Base-by-base conservation (phyloP, 1,140 invertebrate genomes). In the Penaeus vannamei region DNA sequence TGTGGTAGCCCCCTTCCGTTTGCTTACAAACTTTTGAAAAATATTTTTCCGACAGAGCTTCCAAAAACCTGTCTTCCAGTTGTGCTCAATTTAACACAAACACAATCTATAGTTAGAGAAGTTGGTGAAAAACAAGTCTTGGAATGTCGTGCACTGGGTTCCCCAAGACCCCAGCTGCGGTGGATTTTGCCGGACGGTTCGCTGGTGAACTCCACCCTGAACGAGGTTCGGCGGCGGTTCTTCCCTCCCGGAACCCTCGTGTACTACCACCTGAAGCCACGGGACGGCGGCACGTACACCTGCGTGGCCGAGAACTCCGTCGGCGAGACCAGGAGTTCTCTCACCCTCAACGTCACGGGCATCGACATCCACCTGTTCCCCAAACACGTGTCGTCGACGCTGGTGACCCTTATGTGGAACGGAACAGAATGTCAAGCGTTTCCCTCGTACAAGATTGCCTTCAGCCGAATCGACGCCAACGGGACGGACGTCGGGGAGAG, bases 371-470 rank as follows among this genome's bases (percentile, higher is more conserved):
- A 92, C 29, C 90, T 94, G 22, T 92, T 93, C 86, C 91, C 93
- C 8, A 90, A 92, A 8, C 91, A 91, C 12, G 91, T 93, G 3
- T 91, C 93, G 7, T 92, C 93, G 62, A 93, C 93, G 80, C 93
- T 92, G 87, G 93, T 94, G 36, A 93, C 93, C 0, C 91, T 94
- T 20, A 92, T 93, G 2, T 94, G 93, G 93, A 93, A 93, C 77
- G 94, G 94, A 19, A 93, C 93, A 29, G 93, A 92, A 46, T 91
- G 93, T 17, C 92, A 92, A 53, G 91, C 92, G 76, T 93, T 93
- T 72, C 92, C 92, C 22, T 92, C 93, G 76, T 94, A 93, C 87
- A 92, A 93, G 82, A 92, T 94, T 42, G 89, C 92, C 10, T 94
- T 93, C 90, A 89, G 91, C 29, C 66, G 92, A 7, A 61, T 84